Base-by-base conservation (phyloP, 2,888 invertebrate species). In the Lasioglossum zephyrum region DNA sequence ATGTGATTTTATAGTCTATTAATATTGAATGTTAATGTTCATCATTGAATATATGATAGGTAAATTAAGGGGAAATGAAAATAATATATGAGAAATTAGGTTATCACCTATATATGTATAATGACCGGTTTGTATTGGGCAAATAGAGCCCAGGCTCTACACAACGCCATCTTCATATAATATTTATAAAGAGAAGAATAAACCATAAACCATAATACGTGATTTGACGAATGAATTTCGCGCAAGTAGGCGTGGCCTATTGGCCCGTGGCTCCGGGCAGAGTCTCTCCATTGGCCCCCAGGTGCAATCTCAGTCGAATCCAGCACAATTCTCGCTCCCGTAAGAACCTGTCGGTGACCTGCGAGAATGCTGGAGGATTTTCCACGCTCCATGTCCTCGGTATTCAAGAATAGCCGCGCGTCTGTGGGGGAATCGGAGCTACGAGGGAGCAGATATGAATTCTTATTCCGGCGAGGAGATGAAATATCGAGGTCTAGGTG, bases 391-490 rank as follows among this genome's bases (percentile, higher is more conserved):
- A 26, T 63, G 49, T 79, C 82, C 26, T 75, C 47, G 73, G 66
- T 77, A 77, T 81, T 70, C 41, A 47, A 47, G 49, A 66, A 41
- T 41, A 60, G 39, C 70, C 57, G 44, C 53, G n/a, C n/a, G 53
- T 2, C 69, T 6, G 41, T 6, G 41, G 72, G 63, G 63, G 36
- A 79, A 70, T 72, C 31, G 16, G 41, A 73, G 69, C 66, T 63
- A 73, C 86, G 69, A 91, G 88, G 86, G 88, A 82, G 79, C 78
- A 78, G 89, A 90, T 93, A 92, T 93, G 94, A 93, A 93, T 94
- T 93, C 92, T 93, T 93, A 92, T 93, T 93, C 92, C 90, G 91
- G 90, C 93, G 91, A 94, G 93, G 92, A 94, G 91, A 90, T 93
- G 92, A 94, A 94, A 94, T 94, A 94, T 94, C 93, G 90, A 90